Conservation (phyloP, 2,888 invertebrate genomes). For the Morinoia aosen region DNA sequence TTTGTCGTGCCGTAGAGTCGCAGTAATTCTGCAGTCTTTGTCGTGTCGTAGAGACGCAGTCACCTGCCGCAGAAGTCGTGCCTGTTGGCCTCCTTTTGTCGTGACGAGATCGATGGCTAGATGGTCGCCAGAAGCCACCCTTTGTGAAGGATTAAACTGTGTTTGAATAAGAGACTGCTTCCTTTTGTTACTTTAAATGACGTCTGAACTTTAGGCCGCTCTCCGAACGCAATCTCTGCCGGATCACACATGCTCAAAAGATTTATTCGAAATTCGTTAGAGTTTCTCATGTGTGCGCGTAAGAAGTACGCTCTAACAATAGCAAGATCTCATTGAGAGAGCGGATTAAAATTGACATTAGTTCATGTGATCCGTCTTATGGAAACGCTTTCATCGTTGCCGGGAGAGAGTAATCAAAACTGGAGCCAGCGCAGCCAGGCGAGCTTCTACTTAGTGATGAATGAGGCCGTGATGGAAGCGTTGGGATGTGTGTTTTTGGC, state of each 20-base stretch:
- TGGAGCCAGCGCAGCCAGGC: not conserved
- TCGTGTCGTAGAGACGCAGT: no score
- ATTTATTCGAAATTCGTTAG: not conserved
- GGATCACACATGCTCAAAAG: not conserved
- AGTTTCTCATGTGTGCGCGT: not conserved
- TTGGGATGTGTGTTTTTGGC: not conserved
- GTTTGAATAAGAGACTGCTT: constrained; percentile 36
- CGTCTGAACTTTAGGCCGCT: not conserved
- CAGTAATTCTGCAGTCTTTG: no score
- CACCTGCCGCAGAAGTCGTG: not conserved
- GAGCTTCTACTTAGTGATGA: no score
- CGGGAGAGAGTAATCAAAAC: not conserved
- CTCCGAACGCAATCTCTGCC: not conserved
- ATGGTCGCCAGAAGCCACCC: not conserved
- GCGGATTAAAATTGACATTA: not conserved
- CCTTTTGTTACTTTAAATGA: constrained; percentile 29
- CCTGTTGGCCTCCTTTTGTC: no score
- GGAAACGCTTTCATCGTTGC: not conserved
- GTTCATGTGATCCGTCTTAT: not conserved
- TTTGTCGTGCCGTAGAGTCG: no score
- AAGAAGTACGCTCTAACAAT: not conserved
- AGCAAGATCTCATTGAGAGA: not conserved
- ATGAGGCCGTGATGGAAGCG: not conserved
- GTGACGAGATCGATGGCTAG: not conserved
- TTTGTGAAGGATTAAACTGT: constrained; percentile 34